These are phyloP conservation scores for Caenorhabditis afra DNA, from an alignment of 2,888 invertebrate species.

Conservation along the genomic window DNA sequence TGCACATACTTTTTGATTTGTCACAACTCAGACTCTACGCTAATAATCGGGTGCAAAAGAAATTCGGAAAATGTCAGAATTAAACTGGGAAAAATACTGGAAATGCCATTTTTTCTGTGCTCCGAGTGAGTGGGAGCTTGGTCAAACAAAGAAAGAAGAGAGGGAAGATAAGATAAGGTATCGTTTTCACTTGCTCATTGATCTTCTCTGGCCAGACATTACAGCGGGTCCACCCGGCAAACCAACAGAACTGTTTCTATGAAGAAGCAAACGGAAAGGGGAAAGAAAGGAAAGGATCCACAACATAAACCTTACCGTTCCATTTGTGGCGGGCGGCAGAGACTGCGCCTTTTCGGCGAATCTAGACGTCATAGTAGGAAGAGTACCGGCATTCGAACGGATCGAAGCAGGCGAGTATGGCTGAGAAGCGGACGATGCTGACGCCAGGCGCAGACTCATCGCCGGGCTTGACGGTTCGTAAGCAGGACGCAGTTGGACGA, in stretches of 20 bases:
- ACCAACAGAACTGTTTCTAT: background rate
- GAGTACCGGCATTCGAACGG: constrained; percentile 44
- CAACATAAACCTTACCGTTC: constrained; percentile 36
- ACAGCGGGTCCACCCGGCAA: background rate
- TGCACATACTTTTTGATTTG: constrained; percentile 15
- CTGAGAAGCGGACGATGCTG: constrained; percentile 14
- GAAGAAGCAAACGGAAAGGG: constrained; percentile 22
- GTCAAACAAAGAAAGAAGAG: background rate
- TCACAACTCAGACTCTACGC: background rate
- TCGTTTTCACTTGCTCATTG: constrained; percentile 30
- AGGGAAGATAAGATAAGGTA: constrained; percentile 25
- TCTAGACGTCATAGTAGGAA: constrained; percentile 49
- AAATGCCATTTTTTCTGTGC: background rate
- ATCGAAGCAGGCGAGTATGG: constrained; percentile 49
- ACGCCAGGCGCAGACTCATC: constrained; percentile 43
- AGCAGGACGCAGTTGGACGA: constrained; percentile 24
- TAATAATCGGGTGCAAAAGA: too few relatives aligned
- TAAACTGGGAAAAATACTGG: background rate
- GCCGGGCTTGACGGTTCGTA: constrained; percentile 23
- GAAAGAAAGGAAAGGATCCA: constrained; percentile 13
- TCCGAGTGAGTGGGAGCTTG: background rate
- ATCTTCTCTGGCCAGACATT: constrained; percentile 17
- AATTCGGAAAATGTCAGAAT: too few relatives aligned
- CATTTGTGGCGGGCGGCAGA: constrained; percentile 40
- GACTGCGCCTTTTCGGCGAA: constrained; percentile 53